These are phyloP conservation scores for Ceratosolen fusciceps DNA, from an alignment of 1,140 invertebrate genomes.

Conservation along the genomic window DNA sequence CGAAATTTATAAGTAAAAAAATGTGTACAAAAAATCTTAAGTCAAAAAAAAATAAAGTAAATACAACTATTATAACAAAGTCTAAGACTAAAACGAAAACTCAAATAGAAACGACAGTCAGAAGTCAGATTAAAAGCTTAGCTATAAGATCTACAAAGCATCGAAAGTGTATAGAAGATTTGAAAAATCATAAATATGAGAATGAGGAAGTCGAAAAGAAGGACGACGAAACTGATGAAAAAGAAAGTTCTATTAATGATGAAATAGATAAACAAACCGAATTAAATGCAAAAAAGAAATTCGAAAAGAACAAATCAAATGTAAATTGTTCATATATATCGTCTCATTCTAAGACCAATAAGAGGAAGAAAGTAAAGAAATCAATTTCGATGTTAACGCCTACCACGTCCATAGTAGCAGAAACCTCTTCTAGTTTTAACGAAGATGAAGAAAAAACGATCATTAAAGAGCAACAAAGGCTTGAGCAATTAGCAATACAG, in stretches of 20 bases:
- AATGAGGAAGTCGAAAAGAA: not conserved
- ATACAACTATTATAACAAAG: not conserved
- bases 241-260: not conserved
- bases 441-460: slow-evolving; percentile 53
- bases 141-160: slow-evolving; percentile 30
- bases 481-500: slow-evolving; percentile 62
- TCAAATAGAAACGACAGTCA: not conserved
- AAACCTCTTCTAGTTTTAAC: slow-evolving; percentile 18
- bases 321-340: not conserved
- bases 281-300: not conserved
- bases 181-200: slow-evolving; percentile 8
- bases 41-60: slow-evolving; percentile 34
- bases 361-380: slow-evolving; percentile 30
- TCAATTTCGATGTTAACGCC: not conserved
- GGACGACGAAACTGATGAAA: not conserved
- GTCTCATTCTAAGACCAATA: not conserved
- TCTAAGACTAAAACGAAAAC: slow-evolving; percentile 28
- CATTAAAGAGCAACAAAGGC: slow-evolving; percentile 62
- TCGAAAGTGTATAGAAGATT: slow-evolving; percentile 28
- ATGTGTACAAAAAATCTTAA: not conserved
- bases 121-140: slow-evolving; percentile 40
- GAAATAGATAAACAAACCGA: not conserved
- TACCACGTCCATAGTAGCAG: not conserved
- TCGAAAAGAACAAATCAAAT: not conserved
- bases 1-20: slow-evolving; percentile 35